Conservation (phyloP, 2,797 vertebrate genomes). For the Acipenser oxyrinchus region DNA sequence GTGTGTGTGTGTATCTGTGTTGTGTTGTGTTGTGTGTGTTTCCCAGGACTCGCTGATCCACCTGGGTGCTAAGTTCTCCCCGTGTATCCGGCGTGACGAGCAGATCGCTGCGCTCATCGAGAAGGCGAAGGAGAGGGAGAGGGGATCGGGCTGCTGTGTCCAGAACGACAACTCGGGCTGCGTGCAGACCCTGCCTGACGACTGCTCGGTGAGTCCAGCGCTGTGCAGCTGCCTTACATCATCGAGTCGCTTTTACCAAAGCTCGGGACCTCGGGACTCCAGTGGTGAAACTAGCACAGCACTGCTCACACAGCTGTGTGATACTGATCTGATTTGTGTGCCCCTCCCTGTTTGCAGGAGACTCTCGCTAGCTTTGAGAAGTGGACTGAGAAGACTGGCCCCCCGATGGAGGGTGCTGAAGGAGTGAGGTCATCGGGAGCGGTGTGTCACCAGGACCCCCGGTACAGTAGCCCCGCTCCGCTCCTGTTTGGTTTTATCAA, state of each 20-base stretch:
- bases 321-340: neutral
- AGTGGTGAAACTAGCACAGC: too few relatives aligned
- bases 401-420: constrained; percentile 24
- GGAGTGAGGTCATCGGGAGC: constrained; percentile 62
- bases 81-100: constrained; percentile 77
- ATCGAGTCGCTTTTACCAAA: too few relatives aligned
- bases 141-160: constrained; percentile 81
- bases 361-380: constrained; percentile 83
- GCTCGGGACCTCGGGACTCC: too few relatives aligned
- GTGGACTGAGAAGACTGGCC: constrained; percentile 54
- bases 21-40: constrained; percentile 2
- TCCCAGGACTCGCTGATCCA: constrained; percentile 86
- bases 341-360: constrained; percentile 53
- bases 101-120: constrained; percentile 70
- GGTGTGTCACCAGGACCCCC: constrained; percentile 91
- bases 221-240: too few relatives aligned
- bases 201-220: constrained; percentile 68
- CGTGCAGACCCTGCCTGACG: constrained; percentile 73
- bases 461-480: constrained; percentile 46
- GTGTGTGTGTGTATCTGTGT: constrained; percentile 3
- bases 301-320: too few relatives aligned
- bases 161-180: constrained; percentile 94
- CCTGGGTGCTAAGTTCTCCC: constrained; percentile 91
- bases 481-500: neutral
- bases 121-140: constrained; percentile 67